Evolutionary conservation across 1,140 invertebrate genomes (phyloP).

Genomic region (Macrosteles quadrilineatus): DNA sequence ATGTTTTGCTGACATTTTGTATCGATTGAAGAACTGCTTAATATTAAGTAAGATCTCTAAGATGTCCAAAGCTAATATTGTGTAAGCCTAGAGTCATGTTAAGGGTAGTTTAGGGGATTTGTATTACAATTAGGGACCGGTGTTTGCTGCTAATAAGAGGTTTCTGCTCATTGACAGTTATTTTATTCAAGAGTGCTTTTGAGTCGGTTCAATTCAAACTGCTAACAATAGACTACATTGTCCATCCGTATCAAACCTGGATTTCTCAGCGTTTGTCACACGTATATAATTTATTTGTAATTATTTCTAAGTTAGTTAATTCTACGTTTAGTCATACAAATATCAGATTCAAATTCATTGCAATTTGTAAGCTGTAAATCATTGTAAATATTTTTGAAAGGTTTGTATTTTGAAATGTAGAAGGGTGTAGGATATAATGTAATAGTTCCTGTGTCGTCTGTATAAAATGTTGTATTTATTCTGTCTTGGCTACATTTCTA

Average conservation of each 20-base stretch:
- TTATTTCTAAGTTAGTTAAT: no score
- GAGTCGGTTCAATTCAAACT: no score
- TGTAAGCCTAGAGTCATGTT: background rate
- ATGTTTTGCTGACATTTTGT: slow-evolving; percentile 16
- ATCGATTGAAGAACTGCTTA: background rate
- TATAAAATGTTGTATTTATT: slow-evolving; percentile 20
- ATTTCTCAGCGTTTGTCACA: no score
- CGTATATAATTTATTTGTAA: no score
- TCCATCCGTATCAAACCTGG: no score
- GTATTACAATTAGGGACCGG: background rate
- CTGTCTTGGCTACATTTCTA: slow-evolving; percentile 1
- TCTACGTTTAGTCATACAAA: no score
- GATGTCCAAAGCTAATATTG: slow-evolving; percentile 16
- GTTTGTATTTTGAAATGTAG: background rate
- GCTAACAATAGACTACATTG: no score
- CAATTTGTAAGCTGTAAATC: slow-evolving; percentile 7
- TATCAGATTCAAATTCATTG: no score
- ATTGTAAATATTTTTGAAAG: background rate
- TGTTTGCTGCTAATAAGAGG: background rate
- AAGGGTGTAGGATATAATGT: background rate
- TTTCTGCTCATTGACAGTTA: no score
- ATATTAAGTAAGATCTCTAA: slow-evolving; percentile 5
- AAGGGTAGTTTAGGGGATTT: background rate
- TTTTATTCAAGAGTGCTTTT: no score
- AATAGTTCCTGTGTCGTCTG: slow-evolving; percentile 10